Base-by-base conservation (phyloP, 1,140 invertebrate genomes). In the Caenorhabditis briggsae region DNA sequence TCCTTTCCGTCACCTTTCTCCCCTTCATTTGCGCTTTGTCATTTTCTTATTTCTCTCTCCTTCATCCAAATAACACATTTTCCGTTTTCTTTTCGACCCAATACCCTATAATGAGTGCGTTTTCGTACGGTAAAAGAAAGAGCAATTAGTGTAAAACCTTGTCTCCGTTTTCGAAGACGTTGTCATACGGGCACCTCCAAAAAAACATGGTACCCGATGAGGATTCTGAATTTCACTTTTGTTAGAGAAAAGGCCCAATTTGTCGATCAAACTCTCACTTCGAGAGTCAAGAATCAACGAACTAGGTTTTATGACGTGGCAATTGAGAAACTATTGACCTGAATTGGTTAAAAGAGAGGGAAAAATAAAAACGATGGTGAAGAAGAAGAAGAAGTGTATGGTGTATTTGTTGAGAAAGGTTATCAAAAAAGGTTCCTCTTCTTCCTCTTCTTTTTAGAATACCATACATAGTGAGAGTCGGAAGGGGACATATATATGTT, bases 361-460 rank as follows among this genome's bases (percentile, higher is more conserved):
- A 33, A 33, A 33, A 33, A 33, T 33, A 33, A 33, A 33, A 33
- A 33, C 33, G 33, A 33, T 33, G 33, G n/a, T n/a, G n/a, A 58
- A 18, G 18, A 20, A 64, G 23, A 41, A 41, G 59, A 41, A 41
- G 41, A 74, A 74, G 65, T 74, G 65, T 46, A 74, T 74, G 20
- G 70, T 50, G 46, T 78, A 78, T 78, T 78, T 78, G 70, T 78
- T 78, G 46, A 78, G 70, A 78, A 78, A 78, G 70, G 70, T 78
- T 78, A 78, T 78, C 70, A 78, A 78, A 78, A 78, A 78, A 23
- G 70, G 70, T 78, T 78, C 46, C 46, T 50, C 46, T 78, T 78
- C n/a, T 78, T 70, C 23, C 16, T 48, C 65, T 43, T 18, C 65
- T 74, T 33, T 50, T 50, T 53, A 46, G 20, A 78, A 46, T 50